Evolutionary conservation across 1,140 invertebrate genomes (phyloP).

Genomic region (Eulimnadia texana): DNA sequence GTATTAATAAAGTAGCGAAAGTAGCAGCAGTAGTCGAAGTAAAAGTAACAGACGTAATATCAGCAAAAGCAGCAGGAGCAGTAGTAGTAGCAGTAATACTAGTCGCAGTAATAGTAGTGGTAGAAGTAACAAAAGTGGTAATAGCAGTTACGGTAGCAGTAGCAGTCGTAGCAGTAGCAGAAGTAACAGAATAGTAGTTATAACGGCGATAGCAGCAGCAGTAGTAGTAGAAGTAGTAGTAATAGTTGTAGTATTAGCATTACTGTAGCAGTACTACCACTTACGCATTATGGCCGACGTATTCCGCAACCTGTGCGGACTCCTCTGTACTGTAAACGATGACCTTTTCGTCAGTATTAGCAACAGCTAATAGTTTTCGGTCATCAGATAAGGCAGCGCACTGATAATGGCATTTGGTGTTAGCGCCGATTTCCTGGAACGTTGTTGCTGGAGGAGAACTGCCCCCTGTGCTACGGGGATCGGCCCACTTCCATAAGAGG

Average conservation of each 20-base stretch:
- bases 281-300: constrained; percentile 11
- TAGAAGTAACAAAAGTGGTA: neutral
- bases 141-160: neutral
- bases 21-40: too few relatives aligned
- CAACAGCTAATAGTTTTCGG: constrained; percentile 2
- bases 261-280: too few relatives aligned
- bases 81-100: neutral
- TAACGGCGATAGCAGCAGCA: neutral
- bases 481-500: neutral
- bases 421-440: neutral
- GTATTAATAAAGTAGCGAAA: neutral
- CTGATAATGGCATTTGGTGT: neutral
- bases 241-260: neutral
- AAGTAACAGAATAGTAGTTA: too few relatives aligned
- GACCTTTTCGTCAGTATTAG: constrained; percentile 10
- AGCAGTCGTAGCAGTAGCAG: too few relatives aligned
- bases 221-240: neutral
- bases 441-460: neutral
- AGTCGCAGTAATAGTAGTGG: neutral
- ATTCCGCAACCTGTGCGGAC: neutral
- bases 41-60: neutral
- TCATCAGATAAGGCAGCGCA: constrained; percentile 4
- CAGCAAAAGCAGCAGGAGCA: neutral
- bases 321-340: constrained; percentile 7
- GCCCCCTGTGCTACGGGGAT: neutral